phyloP scores from a whole-genome alignment of 2,797 vertebrate species.

The Bradypodion pumilum region DNA sequence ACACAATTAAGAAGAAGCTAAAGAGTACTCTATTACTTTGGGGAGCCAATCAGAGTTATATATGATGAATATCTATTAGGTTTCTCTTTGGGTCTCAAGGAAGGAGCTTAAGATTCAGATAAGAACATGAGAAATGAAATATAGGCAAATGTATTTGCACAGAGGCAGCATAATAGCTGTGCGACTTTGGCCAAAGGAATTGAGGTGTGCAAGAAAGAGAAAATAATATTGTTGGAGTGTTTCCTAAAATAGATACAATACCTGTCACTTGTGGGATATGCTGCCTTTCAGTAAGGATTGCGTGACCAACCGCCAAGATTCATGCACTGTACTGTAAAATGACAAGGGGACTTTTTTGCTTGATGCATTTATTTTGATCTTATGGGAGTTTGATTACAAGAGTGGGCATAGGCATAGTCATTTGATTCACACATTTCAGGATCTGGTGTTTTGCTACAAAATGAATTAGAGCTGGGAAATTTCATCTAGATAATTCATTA shows the following conservation, averaged over 20 bases:
- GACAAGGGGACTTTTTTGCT: not conserved
- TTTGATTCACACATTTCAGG: constrained; percentile 15
- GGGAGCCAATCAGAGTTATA: not conserved
- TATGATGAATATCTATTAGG: not conserved
- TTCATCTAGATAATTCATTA: constrained; percentile 29
- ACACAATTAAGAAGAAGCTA: not conserved
- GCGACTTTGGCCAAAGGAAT: not conserved
- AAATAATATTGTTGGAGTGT: rapidly evolving
- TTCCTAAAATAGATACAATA: not conserved
- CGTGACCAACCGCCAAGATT: not conserved
- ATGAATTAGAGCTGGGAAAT: constrained; percentile 12
- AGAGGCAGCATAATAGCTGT: not conserved
- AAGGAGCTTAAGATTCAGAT: not conserved
- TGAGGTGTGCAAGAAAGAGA: rapidly evolving
- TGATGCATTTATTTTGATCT: constrained; percentile 5
- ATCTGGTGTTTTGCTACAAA: not conserved
- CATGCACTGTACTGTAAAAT: not conserved
- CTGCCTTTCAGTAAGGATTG: not conserved
- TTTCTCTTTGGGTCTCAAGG: not conserved
- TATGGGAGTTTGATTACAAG: not conserved
- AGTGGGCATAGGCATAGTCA: constrained; percentile 2
- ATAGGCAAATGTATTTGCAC: not conserved
- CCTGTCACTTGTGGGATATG: rapidly evolving
- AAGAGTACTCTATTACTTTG: not conserved
- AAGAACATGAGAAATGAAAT: not conserved